Evolutionary conservation across 2,888 invertebrate species (phyloP).

Genomic region (Sinohyriopsis cumingii): DNA sequence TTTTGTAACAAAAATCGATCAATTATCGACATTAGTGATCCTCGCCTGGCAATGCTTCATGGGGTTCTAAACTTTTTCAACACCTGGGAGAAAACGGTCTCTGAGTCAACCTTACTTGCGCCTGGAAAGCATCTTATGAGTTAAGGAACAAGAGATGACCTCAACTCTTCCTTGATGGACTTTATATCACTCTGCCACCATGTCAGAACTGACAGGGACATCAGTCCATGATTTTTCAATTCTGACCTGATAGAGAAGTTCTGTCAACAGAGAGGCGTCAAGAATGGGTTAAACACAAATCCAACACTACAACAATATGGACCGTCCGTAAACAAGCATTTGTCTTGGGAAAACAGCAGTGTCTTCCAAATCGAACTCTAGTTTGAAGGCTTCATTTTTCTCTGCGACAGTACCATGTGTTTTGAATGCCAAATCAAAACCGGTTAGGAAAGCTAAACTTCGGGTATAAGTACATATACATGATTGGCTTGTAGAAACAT

Average conservation of each 20-base stretch:
- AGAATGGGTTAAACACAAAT: slow-evolving; percentile 7
- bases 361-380: slow-evolving; percentile 25
- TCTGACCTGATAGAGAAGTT: slow-evolving; percentile 22
- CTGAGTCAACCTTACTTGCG: background rate
- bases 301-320: slow-evolving; percentile 35
- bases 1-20: slow-evolving; percentile 25
- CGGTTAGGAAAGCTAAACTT: too few relatives aligned
- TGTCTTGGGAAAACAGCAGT: slow-evolving; percentile 25
- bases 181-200: slow-evolving; percentile 23
- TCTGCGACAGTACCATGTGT: background rate
- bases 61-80: slow-evolving; percentile 17
- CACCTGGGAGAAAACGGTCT: slow-evolving; percentile 8
- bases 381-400: too few relatives aligned
- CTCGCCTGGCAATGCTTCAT: background rate
- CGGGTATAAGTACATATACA: too few relatives aligned
- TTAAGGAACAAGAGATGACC: slow-evolving; percentile 22
- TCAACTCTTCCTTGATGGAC: slow-evolving; percentile 25
- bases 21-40: slow-evolving; percentile 8
- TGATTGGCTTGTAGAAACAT: too few relatives aligned
- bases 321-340: slow-evolving; percentile 29
- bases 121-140: slow-evolving; percentile 7
- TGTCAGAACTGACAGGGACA: slow-evolving; percentile 14
- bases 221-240: slow-evolving; percentile 30
- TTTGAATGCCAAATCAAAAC: slow-evolving; percentile 10
- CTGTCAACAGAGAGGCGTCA: slow-evolving; percentile 11